Conservation (phyloP, 2,113 vertebrate species). For the Aphelocoma coerulescens region DNA sequence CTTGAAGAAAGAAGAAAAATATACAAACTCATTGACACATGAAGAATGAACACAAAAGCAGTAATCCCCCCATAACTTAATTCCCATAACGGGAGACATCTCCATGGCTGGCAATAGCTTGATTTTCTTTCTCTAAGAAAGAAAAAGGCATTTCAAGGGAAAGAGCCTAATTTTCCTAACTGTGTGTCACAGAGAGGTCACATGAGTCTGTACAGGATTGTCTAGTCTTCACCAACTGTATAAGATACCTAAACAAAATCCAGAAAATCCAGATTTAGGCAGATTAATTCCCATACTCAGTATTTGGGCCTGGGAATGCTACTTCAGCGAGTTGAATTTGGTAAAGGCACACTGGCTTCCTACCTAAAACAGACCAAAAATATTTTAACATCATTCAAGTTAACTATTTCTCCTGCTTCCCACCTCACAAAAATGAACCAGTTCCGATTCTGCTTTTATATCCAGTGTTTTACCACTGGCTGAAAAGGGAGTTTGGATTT, state of each 20-base stretch:
- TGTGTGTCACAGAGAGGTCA: not conserved
- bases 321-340: not conserved
- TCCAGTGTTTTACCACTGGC: not conserved
- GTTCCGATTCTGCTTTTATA: slow-evolving; percentile 14
- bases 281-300: not conserved
- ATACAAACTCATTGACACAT: not conserved
- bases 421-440: not conserved
- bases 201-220: not conserved
- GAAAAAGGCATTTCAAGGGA: not conserved
- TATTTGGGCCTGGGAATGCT: not conserved
- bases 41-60: not conserved
- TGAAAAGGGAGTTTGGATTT: not conserved
- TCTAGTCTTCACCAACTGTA: not conserved
- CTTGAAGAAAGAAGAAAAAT: not conserved
- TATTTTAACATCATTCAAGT: not conserved
- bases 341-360: not conserved
- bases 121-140: not conserved
- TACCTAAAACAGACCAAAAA: not conserved
- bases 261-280: not conserved
- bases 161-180: not conserved
- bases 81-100: not conserved
- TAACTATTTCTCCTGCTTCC: not conserved
- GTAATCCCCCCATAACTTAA: not conserved
- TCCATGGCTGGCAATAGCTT: not conserved
- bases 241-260: not conserved